Evolutionary conservation across 1,140 invertebrate species (phyloP), one percentile per base, ranked within the genome.

Genomic region (Capitella teleta): DNA sequence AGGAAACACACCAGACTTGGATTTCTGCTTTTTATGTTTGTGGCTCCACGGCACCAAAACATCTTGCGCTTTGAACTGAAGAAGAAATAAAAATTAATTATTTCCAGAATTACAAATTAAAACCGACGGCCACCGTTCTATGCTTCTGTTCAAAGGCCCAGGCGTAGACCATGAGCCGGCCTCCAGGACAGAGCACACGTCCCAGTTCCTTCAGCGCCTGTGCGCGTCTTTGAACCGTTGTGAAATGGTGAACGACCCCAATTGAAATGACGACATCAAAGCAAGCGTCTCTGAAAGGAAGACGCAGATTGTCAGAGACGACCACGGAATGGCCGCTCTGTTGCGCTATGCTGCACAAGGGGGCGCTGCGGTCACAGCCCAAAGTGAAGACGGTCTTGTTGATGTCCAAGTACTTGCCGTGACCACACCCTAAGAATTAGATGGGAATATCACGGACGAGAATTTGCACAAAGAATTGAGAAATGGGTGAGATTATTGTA

Each of bases 401-500:
- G 16, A 77, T 68, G 6, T 78, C 71, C 18, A 98, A 78, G 76
- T 98, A 97, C 78, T 98, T 98, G 41, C 93, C 94, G 78, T 98
- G 98, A 5, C 94, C 95, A 75, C 93, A 96, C 3, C 95, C 86
- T 89, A n/a, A n/a, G 30, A 32, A 32, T 32, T n/a, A 32, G n/a
- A 32, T 32, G 30, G n/a, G n/a, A n/a, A n/a, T n/a, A n/a, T n/a
- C n/a, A n/a, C n/a, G n/a, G n/a, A n/a, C n/a, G n/a, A n/a, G n/a
- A n/a, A n/a, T n/a, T n/a, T n/a, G n/a, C n/a, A n/a, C n/a, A n/a
- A n/a, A n/a, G n/a, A n/a, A n/a, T n/a, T n/a, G n/a, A n/a, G n/a
- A n/a, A n/a, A n/a, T n/a, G n/a, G n/a, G n/a, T n/a, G n/a, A n/a
- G n/a, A n/a, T n/a, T n/a, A n/a, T n/a, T n/a, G n/a, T n/a, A n/a